Evolutionary conservation across 2,113 vertebrate species (phyloP), one percentile per base, ranked within the genome.

Genomic region (Oceanodroma tethys): DNA sequence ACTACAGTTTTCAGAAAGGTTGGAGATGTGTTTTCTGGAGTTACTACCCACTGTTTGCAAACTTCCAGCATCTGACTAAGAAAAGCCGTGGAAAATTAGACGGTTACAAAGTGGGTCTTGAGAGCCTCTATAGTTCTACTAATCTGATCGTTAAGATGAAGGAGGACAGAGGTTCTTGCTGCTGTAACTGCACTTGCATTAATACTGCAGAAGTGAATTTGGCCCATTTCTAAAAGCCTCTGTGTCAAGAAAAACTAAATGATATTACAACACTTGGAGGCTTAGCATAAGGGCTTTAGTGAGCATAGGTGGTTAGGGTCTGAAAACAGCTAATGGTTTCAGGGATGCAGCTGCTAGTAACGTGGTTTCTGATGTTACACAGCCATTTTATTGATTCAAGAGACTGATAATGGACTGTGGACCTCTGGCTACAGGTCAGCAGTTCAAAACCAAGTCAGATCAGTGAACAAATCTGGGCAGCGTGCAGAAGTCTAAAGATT

Each of bases 1-100:
- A 97, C 95, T 27, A 70, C 5, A 43, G n/a, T 86, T 58, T 94
- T 91, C 50, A 32, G 80, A 74, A 90, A 47, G 34, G 81, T 76
- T 56, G 2, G 48, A 71, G 47, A 48, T 38, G 26, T 71, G n/a
- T 52, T 91, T 94, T 32, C 48, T 68, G 63, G 71, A 67, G 81
- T 65, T 90, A 9, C 36, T 58, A 27, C 48, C 71, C 36, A 18
- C 62, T 85, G 63, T 34, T 93, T 47, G 60, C 66, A 71, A 81
- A 27, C 34, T 85, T 93, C 9, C 50, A 91, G 26, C 55, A 42
- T 73, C 81, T 68, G 73, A 83, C 23, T 60, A 74, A 95, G 72
- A 66, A 53, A 88, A 90, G 32, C 20, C 0, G 0, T 32, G 40
- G 94, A 88, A 96, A 91, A 81, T 70, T 7, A 59, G 32, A 17